Conservation (phyloP, 2,113 vertebrate genomes). For the Natator depressus region DNA sequence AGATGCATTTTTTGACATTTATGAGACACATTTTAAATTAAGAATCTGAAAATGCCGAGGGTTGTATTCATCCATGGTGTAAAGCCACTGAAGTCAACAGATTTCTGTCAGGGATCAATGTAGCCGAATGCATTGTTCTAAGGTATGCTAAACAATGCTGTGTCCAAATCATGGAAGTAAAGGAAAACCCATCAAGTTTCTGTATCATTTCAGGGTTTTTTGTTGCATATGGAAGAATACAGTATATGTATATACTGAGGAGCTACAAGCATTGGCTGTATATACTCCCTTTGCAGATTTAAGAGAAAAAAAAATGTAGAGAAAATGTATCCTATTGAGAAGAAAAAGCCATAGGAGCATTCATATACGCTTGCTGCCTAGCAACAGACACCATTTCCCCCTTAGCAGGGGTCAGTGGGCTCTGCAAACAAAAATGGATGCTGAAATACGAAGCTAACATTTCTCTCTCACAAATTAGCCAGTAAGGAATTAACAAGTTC, state of each 20-base stretch:
- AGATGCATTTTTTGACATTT: fast-evolving
- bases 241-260: not conserved
- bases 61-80: too few species aligned
- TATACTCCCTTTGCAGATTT: not conserved
- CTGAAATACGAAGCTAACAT: not conserved
- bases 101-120: not conserved
- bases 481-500: not conserved
- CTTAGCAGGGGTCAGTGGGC: not conserved
- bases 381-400: not conserved
- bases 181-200: not conserved
- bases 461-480: not conserved
- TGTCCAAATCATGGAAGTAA: not conserved
- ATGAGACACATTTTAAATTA: not conserved
- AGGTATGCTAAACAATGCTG: not conserved
- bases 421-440: too few species aligned
- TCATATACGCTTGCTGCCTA: not conserved
- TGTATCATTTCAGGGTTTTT: not conserved
- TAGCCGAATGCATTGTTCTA: not conserved
- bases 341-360: not conserved
- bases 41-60: not conserved
- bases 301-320: not conserved
- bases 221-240: not conserved
- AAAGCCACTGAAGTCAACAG: not conserved
- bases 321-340: not conserved
- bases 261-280: not conserved